Percentiles rank a stretch among this genome's conserved stretches.
These are phyloP conservation scores for Limenitis camilla DNA, from an alignment of 2,888 invertebrate genomes.

Conservation along the genomic window DNA sequence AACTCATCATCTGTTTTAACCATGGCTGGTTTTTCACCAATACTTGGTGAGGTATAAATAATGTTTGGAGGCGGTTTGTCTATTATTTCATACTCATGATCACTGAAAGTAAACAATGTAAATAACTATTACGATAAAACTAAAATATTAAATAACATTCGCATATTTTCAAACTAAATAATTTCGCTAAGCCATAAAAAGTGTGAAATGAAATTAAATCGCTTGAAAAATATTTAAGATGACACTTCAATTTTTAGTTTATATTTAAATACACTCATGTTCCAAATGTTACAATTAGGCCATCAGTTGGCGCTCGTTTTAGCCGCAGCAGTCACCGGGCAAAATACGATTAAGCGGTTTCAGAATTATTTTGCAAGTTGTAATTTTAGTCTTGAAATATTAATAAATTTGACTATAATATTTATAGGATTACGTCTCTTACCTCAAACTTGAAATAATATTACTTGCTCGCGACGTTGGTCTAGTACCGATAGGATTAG, in stretches of 20 bases:
- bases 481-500: constrained; percentile 79
- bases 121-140: neutral
- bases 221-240: constrained; percentile 37
- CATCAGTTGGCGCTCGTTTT: constrained; percentile 69
- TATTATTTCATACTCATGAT: constrained; percentile 95
- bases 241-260: constrained; percentile 48
- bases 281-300: constrained; percentile 68
- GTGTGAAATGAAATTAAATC: constrained; percentile 36
- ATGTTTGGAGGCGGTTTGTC: constrained; percentile 77
- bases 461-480: constrained; percentile 77
- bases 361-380: constrained; percentile 47
- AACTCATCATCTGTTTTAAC: constrained; percentile 66
- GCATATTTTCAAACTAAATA: constrained; percentile 9
- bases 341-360: constrained; percentile 39
- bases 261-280: constrained; percentile 58
- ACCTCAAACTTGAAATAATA: constrained; percentile 60
- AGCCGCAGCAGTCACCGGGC: constrained; percentile 68
- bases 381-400: constrained; percentile 38
- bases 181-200: constrained; percentile 33
- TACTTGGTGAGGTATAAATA: constrained; percentile 49
- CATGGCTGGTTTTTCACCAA: constrained; percentile 51
- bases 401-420: neutral
- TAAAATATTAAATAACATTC: neutral
- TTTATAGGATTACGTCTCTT: constrained; percentile 30
- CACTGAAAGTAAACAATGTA: constrained; percentile 75